Evolutionary conservation across 2,888 invertebrate genomes (phyloP), one percentile per base, ranked within the genome.

Genomic region (Oligia strigilis): DNA sequence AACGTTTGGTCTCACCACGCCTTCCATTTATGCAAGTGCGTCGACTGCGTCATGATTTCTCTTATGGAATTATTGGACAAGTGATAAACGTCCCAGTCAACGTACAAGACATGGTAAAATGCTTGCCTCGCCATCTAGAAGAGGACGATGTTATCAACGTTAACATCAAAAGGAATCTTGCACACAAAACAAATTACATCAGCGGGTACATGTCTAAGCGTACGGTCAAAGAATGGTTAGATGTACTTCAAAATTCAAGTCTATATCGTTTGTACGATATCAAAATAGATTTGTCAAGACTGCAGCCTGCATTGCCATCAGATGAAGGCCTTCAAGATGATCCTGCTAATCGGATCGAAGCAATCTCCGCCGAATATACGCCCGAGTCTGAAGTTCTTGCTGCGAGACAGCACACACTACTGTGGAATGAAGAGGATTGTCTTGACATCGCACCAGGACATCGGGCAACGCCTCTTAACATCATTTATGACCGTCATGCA

Each of bases 1-100:
- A 75, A 75, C 75, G 75, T 23, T 75, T 75, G 0, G 46, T 75
- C 0, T 75, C 75, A 2, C 75, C 75, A 36, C 75, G 72, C 2
- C 75, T 75, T 2, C 75, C 75, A 75, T 75, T 75, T 1, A 75
- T 75, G 75, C 75, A 75, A 75, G 72, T 75, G 13, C 46, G 13
- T 13, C 46, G 13, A 13, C 3, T 46, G 46, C 13, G 46, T 3
- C 46, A 46, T 46, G 75, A 70, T 6, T 70, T 70, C 43, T 75
- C 72, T 58, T 75, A 58, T 75, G 72, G 75, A 58, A 71, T 75
- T 0, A 11, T 75, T 2, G 75, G 52, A 0, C 58, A 75, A 75
- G 75, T 71, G 75, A 75, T 75, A 1, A 75, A 75, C 75, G 58
- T 75, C 0, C 71, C 71, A 58, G 75, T 58, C 1, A 0, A 58